A percentile compares a stretch with the other conserved stretches of the same genome.
Evolutionary conservation across 2,888 invertebrate genomes (phyloP).

Genomic region (Pseudeuparius sepicola): DNA sequence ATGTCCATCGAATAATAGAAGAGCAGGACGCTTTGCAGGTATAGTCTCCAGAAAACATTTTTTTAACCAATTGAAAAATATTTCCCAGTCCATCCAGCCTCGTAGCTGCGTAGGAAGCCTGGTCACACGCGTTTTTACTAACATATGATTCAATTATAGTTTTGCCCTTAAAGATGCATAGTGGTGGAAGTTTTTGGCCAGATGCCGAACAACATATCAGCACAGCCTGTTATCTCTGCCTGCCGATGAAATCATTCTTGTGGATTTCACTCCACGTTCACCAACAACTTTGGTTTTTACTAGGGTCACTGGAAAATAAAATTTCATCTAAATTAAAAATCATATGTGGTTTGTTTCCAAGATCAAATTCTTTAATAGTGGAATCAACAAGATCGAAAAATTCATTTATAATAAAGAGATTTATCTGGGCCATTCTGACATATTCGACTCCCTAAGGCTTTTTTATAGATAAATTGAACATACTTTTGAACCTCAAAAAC

Average conservation of each 20-base stretch:
- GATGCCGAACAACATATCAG: conserved; percentile 2
- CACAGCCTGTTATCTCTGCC: conserved; percentile 7
- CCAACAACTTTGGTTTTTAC: conserved; percentile 22
- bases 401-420: conserved; percentile 21
- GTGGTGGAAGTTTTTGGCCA: conserved; percentile 3
- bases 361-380: conserved; percentile 13
- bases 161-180: conserved; percentile 3
- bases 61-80: conserved; percentile 29
- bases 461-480: conserved; percentile 24
- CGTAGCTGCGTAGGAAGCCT: conserved; percentile 18
- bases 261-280: neutral
- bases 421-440: conserved; percentile 22
- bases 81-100: conserved; percentile 28
- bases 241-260: conserved; percentile 5
- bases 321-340: conserved; percentile 16
- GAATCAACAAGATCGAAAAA: conserved; percentile 12
- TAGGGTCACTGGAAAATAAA: conserved; percentile 18
- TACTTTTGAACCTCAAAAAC: conserved; percentile 9
- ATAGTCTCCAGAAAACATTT: conserved; percentile 19
- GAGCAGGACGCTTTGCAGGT: no score
- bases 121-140: no score
- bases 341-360: conserved; percentile 15
- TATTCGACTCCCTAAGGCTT: conserved; percentile 24
- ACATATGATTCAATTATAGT: no score
- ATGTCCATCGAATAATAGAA: conserved; percentile 31